Evolutionary conservation across 2,113 vertebrate genomes (phyloP), one percentile per base, ranked within the genome.

Genomic region (Petromus typicus): DNA sequence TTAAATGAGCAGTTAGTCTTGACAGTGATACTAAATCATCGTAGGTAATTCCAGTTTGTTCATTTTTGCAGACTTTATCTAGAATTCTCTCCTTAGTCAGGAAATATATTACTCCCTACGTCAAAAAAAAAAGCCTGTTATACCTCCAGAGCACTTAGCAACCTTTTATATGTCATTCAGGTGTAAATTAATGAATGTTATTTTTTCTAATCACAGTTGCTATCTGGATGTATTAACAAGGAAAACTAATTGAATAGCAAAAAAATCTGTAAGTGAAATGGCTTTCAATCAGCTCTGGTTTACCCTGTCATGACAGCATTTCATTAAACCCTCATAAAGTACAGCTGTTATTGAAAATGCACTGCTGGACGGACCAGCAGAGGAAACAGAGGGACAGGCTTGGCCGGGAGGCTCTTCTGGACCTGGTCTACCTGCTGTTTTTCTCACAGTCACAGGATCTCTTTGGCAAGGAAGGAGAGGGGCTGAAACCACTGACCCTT

Each of bases 211-310:
- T 98, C 97, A 96, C 91, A 86, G 83, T 97, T 97, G 85, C 98
- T 98, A 98, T 97, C 97, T 96, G 93, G 93, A 97, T 97, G 80
- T 98, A 98, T 98, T 97, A 98, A 97, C 95, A 97, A 96, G 91
- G 91, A 96, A 98, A 97, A 93, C 97, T 98, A 97, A 98, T 98
- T 98, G 96, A 95, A 90, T 83, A 94, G 95, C 90, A 96, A 95
- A 97, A n/a, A 97, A 92, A 82, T 97, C 90, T 97, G 93, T 96
- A 97, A 95, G 96, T 91, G 96, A 98, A 98, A 94, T 79, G 94
- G 94, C 95, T 98, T 98, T 97, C 92, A 96, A 94, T 96, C 82
- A 78, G 94, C 90, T 96, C 93, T 2, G 93, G 90, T 73, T 89
- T 83, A 88, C 43, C 88, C 61, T 95, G 96, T 96, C 98, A 97